Evolutionary conservation across 2,888 invertebrate species (phyloP).

Genomic region (Agonopterix subpropinquella): DNA sequence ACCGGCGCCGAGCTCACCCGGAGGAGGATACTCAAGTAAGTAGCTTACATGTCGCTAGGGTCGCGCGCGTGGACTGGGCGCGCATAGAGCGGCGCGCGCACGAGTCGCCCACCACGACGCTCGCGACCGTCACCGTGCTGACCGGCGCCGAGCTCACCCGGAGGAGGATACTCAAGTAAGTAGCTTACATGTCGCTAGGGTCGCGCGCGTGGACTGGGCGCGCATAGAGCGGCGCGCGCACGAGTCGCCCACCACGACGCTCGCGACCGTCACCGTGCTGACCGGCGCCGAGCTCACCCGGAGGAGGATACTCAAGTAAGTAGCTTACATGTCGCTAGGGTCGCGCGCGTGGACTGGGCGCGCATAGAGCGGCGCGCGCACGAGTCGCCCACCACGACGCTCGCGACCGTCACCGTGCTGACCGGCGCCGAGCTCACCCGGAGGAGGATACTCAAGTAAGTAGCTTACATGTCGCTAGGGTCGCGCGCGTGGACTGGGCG

Average conservation of each 20-base stretch:
- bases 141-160: slow-evolving; percentile 51
- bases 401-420: slow-evolving; percentile 52
- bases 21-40: slow-evolving; percentile 51
- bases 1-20: slow-evolving; percentile 51
- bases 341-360: slow-evolving; percentile 44
- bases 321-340: too few relatives aligned
- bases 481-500: slow-evolving; percentile 44
- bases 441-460: slow-evolving; percentile 51
- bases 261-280: slow-evolving; percentile 52
- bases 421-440: slow-evolving; percentile 51
- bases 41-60: too few relatives aligned
- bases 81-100: slow-evolving; percentile 44
- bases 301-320: slow-evolving; percentile 51
- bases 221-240: slow-evolving; percentile 44
- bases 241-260: slow-evolving; percentile 27
- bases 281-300: slow-evolving; percentile 51
- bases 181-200: too few relatives aligned
- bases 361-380: slow-evolving; percentile 44
- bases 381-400: slow-evolving; percentile 27
- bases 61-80: slow-evolving; percentile 44
- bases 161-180: slow-evolving; percentile 51
- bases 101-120: slow-evolving; percentile 27
- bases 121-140: slow-evolving; percentile 52
- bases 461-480: too few relatives aligned
- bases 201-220: slow-evolving; percentile 44